Base-by-base conservation (phyloP, 2,113 vertebrate genomes). In the Halcyon malimbica region DNA sequence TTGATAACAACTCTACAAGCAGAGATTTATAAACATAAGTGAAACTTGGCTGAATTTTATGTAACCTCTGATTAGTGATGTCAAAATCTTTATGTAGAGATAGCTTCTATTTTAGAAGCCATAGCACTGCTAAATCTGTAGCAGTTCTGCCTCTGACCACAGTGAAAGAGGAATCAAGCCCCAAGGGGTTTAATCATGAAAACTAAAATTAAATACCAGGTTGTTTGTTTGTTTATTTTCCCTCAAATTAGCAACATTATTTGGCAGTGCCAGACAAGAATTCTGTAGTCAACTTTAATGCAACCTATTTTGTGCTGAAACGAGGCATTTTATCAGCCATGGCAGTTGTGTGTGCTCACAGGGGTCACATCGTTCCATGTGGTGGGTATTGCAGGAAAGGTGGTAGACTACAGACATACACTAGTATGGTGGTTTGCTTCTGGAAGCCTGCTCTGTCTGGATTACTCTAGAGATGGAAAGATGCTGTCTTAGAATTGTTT, bases 331-430 rank as follows among this genome's bases (percentile, higher is more conserved):
- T 33, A 15, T 67, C 23, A 33, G 31, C 33, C 15, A 0, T 13
- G 26, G 31, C 44, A 83, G 33, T n/a, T 12, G 2, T 13, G 37
- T 2, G 1, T n/a, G 57, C 28, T 64, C 56, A 3, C 8, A 16
- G 68, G 16, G 44, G 11, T 63, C 37, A 14, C 29, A 0, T 16
- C 2, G 0, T 56, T 33, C 50, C 28, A 0, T 4, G 0, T 15
- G 19, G 11, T 2, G 5, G 64, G 8, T 8, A 2, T 31, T 41
- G 48, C 13, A 1, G 4, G 10, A 8, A 44, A 10, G 50, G 3
- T 26, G 17, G 3, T 20, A 15, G 7, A 15, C 41, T 14, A 2
- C 33, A n/a, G 57, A 2, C 3, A 0, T 19, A 39, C 8, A 23
- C 1, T 17, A 25, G 25, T 9, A 6, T 5, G 13, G 12, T 39